Evolutionary conservation across 2,888 invertebrate genomes (phyloP).

Genomic region (Drosophila longiperda): DNA sequence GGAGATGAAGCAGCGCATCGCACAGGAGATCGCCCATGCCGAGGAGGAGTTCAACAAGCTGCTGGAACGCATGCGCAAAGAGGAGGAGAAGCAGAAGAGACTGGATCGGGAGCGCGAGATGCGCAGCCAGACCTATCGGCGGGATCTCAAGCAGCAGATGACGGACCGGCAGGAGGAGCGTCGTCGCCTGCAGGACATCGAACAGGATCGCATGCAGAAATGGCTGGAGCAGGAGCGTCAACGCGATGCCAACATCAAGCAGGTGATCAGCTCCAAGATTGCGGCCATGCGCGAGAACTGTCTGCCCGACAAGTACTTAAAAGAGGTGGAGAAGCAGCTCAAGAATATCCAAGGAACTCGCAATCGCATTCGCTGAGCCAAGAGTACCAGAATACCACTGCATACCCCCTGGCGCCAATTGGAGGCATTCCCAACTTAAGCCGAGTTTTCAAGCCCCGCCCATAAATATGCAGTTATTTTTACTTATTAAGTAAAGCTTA

Average conservation of each 20-base stretch:
- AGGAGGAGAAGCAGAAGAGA: constrained; percentile 76
- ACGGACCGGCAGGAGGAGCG: constrained; percentile 82
- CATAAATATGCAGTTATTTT: constrained; percentile 44
- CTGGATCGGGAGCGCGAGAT: constrained; percentile 70
- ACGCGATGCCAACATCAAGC: constrained; percentile 82
- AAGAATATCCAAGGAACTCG: constrained; percentile 65
- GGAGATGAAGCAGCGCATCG: constrained; percentile 82
- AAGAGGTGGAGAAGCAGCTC: constrained; percentile 84
- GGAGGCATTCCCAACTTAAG: background rate
- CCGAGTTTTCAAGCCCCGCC: constrained; percentile 16
- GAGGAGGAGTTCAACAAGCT: constrained; percentile 83
- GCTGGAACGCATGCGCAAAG: constrained; percentile 80
- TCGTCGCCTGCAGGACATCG: constrained; percentile 74
- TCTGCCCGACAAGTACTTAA: constrained; percentile 84
- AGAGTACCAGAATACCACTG: background rate
- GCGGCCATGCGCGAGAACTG: constrained; percentile 84
- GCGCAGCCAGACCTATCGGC: constrained; percentile 79
- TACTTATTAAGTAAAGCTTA: background rate
- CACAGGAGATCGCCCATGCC: constrained; percentile 82
- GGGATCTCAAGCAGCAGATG: constrained; percentile 84
- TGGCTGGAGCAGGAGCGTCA: constrained; percentile 82
- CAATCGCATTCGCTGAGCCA: constrained; percentile 63
- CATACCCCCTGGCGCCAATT: constrained; percentile 39
- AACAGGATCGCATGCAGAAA: constrained; percentile 79
- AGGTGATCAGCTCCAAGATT: constrained; percentile 83